Percentiles rank a stretch among this genome's conserved stretches.
Conservation (phyloP, 2,797 vertebrate genomes). For the Lutjanus argentimaculatus region DNA sequence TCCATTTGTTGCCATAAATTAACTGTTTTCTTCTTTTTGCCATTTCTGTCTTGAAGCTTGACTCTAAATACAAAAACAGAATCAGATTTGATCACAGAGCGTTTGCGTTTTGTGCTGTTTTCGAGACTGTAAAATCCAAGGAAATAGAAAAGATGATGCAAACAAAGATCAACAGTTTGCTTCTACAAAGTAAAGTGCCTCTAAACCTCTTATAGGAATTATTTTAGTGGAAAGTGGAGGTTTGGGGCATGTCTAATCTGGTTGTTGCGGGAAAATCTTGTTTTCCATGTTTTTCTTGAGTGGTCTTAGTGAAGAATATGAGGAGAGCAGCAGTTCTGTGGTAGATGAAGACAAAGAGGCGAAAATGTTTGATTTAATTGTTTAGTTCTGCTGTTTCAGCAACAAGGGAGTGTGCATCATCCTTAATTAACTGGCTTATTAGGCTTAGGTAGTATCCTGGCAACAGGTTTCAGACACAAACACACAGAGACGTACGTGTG, state of each 20-base stretch:
- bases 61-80: no score
- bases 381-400: slow-evolving; percentile 32
- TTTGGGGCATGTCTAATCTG: neutral
- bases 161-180: slow-evolving; percentile 9
- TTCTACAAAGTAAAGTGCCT: neutral
- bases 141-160: neutral
- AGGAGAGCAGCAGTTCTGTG: slow-evolving; percentile 6
- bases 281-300: neutral
- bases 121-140: neutral
- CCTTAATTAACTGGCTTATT: slow-evolving; percentile 62
- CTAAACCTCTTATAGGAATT: neutral
- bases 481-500: neutral
- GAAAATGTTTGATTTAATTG: slow-evolving; percentile 32
- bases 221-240: neutral
- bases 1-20: no score
- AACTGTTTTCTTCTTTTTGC: neutral
- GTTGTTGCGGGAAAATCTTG: neutral
- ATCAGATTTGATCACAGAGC: no score
- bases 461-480: slow-evolving; percentile 61
- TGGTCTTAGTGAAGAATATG: neutral
- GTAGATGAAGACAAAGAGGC: slow-evolving; percentile 2
- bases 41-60: neutral
- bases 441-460: slow-evolving; percentile 63
- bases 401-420: slow-evolving; percentile 48
- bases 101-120: neutral